Percentiles rank a stretch among this genome's conserved stretches.
Conservation (phyloP, 1,140 invertebrate genomes). For the Trichonephila inaurata region DNA sequence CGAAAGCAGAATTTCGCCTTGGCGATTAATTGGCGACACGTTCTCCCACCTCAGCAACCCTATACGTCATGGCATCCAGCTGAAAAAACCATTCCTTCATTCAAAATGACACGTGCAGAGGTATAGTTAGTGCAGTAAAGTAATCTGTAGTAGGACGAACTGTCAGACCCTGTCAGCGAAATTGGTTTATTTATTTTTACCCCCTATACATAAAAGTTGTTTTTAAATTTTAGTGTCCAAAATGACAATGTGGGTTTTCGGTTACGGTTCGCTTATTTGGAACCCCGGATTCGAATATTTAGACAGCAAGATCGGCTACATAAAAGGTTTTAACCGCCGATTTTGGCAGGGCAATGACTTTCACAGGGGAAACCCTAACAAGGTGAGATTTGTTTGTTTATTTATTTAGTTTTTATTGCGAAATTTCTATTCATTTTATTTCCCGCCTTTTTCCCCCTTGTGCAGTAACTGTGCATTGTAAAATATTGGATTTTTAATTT, state of each 20-base stretch:
- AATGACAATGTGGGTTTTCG: slow-evolving; percentile 87
- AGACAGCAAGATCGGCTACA: slow-evolving; percentile 86
- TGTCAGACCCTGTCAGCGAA: slow-evolving; percentile 26
- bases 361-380: slow-evolving; percentile 88
- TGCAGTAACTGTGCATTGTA: not conserved
- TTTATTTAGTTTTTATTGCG: not conserved
- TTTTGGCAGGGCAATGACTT: slow-evolving; percentile 94
- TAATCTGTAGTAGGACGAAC: not conserved
- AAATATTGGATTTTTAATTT: too few relatives aligned
- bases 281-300: slow-evolving; percentile 90
- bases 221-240: not conserved
- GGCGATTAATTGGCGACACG: not conserved
- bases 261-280: slow-evolving; percentile 93
- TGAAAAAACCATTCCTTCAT: not conserved
- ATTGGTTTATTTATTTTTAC: not conserved
- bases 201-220: not conserved
- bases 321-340: slow-evolving; percentile 87
- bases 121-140: not conserved
- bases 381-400: slow-evolving; percentile 83
- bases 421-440: not conserved
- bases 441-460: not conserved
- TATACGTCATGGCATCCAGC: not conserved
- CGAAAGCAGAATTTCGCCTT: not conserved
- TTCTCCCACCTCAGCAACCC: not conserved
- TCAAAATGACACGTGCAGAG: slow-evolving; percentile 17